These are phyloP conservation scores for Sebastes itinus DNA, from an alignment of 2,797 vertebrate genomes.

Conservation along the genomic window DNA sequence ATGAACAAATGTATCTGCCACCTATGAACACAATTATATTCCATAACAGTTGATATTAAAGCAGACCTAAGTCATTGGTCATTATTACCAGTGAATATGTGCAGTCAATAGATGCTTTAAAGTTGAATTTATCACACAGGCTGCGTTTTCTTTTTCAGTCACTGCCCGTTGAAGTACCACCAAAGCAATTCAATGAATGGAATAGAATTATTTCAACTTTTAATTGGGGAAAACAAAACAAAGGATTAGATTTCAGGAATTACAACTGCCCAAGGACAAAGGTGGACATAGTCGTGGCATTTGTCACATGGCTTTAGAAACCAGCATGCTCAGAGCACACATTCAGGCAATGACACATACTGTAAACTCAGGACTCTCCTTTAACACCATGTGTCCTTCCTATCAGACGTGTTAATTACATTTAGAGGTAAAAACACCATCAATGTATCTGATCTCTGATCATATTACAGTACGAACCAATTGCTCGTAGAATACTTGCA, in stretches of 20 bases:
- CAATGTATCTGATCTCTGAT: background rate
- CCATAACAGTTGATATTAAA: background rate
- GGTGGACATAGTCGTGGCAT: background rate
- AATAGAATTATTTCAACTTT: background rate
- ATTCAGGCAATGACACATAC: background rate
- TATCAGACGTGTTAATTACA: background rate
- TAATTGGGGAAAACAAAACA: background rate
- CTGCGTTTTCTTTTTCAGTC: background rate
- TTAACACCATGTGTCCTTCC: background rate
- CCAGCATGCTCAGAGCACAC: background rate
- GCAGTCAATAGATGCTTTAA: background rate
- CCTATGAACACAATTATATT: background rate
- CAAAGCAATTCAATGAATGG: background rate
- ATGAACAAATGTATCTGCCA: background rate
- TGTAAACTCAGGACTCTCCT: background rate
- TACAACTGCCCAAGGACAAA: background rate
- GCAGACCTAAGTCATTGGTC: background rate
- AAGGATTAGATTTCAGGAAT: background rate
- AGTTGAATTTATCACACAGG: background rate
- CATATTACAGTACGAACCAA: background rate
- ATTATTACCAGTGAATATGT: background rate
- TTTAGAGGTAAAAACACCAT: background rate
- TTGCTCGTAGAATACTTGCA: background rate
- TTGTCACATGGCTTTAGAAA: conserved; percentile 1
- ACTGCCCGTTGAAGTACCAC: background rate